A percentile compares a stretch with the other conserved stretches of the same genome.
Conservation (phyloP, 1,140 invertebrate genomes). For the Dolichoris vasculosae region DNA sequence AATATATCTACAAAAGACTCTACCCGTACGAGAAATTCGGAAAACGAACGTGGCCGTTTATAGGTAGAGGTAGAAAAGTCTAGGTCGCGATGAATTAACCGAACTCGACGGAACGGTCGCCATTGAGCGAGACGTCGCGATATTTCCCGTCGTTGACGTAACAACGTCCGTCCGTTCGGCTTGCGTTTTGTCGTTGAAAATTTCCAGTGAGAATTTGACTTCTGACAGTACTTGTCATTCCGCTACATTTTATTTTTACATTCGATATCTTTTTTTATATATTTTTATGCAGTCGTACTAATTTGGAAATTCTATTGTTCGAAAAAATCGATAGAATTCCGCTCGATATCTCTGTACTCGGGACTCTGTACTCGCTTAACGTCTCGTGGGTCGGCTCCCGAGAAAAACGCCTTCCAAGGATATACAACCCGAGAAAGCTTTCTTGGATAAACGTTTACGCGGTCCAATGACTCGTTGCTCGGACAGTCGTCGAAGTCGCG, state of each 20-base stretch:
- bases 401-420: no score
- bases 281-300: no score
- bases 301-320: no score
- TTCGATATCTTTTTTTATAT: no score
- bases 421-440: no score
- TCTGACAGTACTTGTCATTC: not conserved
- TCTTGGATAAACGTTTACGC: no score
- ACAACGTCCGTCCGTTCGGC: not conserved
- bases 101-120: not conserved
- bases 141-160: not conserved
- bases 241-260: no score
- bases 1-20: slow-evolving; percentile 15
- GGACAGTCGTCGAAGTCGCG: not conserved
- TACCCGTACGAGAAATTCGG: not conserved
- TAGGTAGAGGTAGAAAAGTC: not conserved
- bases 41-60: not conserved
- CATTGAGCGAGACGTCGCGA: not conserved
- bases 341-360: no score
- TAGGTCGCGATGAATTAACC: not conserved
- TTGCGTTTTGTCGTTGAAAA: not conserved
- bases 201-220: not conserved
- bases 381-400: no score
- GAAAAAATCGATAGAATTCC: no score
- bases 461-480: no score
- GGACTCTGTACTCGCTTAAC: no score